These are phyloP conservation scores for Drosophila picticornis DNA, from an alignment of 2,888 invertebrate genomes.

Conservation along the genomic window DNA sequence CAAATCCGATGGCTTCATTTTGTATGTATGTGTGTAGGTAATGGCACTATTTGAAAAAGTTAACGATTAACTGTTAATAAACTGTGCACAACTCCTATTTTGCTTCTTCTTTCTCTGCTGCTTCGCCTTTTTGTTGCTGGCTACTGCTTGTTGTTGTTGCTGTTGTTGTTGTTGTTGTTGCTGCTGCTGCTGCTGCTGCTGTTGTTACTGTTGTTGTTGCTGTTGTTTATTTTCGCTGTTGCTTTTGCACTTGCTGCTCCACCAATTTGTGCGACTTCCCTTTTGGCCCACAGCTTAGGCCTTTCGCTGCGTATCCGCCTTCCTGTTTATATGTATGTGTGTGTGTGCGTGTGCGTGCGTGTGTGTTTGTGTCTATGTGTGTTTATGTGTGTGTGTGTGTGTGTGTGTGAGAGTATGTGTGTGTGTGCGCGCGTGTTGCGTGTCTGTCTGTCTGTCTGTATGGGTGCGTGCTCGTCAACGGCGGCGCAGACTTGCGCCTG, in stretches of 20 bases:
- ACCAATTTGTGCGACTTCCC: slow-evolving; percentile 41
- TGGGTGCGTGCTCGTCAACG: slow-evolving; percentile 51
- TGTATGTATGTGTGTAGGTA: slow-evolving; percentile 27
- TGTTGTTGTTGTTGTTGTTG: slow-evolving; percentile 1
- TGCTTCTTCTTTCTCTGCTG: not conserved
- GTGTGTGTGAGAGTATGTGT: slow-evolving; percentile 19
- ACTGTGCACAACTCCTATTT: slow-evolving; percentile 10
- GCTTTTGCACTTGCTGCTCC: slow-evolving; percentile 30
- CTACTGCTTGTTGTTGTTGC: slow-evolving; percentile 14
- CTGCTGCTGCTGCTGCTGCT: slow-evolving; percentile 16
- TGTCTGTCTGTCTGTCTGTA: slow-evolving; percentile 29
- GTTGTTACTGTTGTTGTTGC: slow-evolving; percentile 9
- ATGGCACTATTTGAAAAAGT: slow-evolving; percentile 30
- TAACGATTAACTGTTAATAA: slow-evolving; percentile 26
- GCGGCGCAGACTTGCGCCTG: slow-evolving; percentile 41
- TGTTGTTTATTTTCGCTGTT: slow-evolving; percentile 18
- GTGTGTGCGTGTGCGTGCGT: slow-evolving; percentile 7
- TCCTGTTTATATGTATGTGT: slow-evolving; percentile 20
- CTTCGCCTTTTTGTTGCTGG: slow-evolving; percentile 5
- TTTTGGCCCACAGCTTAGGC: slow-evolving; percentile 24
- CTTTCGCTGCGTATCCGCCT: slow-evolving; percentile 17
- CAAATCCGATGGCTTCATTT: slow-evolving; percentile 83
- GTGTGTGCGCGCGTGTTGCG: slow-evolving; percentile 19
- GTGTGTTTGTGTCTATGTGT: slow-evolving; percentile 14
- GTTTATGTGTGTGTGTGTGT: slow-evolving; percentile 20